These are phyloP conservation scores for Torymus aiolomorphi DNA, from an alignment of 2,888 invertebrate genomes.

Conservation along the genomic window DNA sequence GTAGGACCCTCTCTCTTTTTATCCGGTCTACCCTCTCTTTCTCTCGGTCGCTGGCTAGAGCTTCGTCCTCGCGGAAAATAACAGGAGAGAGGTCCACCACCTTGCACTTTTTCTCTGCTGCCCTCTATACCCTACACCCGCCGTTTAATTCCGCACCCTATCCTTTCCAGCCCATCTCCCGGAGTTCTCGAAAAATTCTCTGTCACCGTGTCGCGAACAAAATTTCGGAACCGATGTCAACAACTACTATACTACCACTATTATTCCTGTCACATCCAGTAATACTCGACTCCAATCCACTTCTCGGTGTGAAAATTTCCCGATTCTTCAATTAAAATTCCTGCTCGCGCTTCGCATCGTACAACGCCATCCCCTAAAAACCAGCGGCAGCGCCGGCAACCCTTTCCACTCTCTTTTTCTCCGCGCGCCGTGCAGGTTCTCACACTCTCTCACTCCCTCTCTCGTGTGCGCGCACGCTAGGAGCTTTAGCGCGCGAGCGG, in stretches of 20 bases:
- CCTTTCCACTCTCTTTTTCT: conserved; percentile 20
- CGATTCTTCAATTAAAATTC: not conserved
- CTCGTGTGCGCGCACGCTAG: conserved; percentile 41
- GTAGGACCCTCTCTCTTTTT: conserved; percentile 49
- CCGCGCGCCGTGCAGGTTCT: conserved; percentile 34
- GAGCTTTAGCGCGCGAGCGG: conserved; percentile 36
- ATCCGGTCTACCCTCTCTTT: conserved; percentile 17
- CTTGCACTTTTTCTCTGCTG: conserved; percentile 44
- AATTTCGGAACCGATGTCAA: too few species aligned
- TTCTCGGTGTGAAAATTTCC: too few species aligned
- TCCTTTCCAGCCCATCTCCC: too few species aligned
- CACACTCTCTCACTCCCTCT: conserved; percentile 44
- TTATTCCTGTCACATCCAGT: too few species aligned
- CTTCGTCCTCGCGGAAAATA: conserved; percentile 40
- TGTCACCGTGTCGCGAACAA: too few species aligned
- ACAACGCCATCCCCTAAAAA: conserved; percentile 21
- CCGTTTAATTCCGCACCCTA: conserved; percentile 35
- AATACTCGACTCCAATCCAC: too few species aligned
- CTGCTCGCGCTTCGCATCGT: not conserved
- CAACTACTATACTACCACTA: too few species aligned
- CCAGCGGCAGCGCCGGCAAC: conserved; percentile 5
- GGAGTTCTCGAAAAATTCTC: too few species aligned
- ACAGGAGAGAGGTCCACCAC: conserved; percentile 37
- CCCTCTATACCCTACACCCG: not conserved
- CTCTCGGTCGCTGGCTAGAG: conserved; percentile 16